A percentile compares a stretch with the other conserved stretches of the same genome.
Conservation (phyloP, 2,113 vertebrate species). For the Coracopsis vasa region DNA sequence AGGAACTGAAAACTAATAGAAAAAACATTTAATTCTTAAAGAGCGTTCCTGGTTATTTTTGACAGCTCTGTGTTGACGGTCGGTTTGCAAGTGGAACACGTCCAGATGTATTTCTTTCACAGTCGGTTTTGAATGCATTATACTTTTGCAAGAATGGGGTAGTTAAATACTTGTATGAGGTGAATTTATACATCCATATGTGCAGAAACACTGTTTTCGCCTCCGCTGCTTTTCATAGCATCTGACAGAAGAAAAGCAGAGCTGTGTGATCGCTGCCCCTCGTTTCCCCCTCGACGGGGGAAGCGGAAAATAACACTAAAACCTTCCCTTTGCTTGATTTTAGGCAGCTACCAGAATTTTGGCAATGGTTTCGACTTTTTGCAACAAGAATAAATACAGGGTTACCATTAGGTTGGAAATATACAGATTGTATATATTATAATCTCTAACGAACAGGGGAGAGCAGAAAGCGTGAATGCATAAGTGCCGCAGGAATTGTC, state of each 20-base stretch:
- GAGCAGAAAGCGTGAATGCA: neutral
- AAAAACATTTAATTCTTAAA: neutral
- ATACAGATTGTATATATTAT: neutral
- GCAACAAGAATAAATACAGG: neutral
- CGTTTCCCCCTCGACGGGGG: fast-evolving
- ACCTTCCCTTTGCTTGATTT: neutral
- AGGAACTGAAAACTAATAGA: neutral
- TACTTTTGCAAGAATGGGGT: neutral
- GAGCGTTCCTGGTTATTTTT: fast-evolving
- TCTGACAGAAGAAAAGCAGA: neutral
- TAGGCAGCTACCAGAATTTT: neutral
- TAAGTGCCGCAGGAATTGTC: neutral
- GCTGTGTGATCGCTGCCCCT: fast-evolving
- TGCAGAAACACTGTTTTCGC: neutral
- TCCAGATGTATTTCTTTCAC: neutral
- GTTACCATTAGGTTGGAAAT: neutral
- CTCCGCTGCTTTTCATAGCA: neutral
- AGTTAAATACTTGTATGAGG: neutral
- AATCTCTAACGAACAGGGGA: neutral
- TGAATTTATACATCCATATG: neutral
- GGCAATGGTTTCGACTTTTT: neutral
- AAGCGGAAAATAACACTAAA: fast-evolving
- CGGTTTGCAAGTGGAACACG: fast-evolving
- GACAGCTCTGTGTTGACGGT: fast-evolving
- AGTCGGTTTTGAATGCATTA: neutral